These are phyloP conservation scores for Cotesia chilonis DNA, from an alignment of 1,140 invertebrate genomes.

Conservation along the genomic window DNA sequence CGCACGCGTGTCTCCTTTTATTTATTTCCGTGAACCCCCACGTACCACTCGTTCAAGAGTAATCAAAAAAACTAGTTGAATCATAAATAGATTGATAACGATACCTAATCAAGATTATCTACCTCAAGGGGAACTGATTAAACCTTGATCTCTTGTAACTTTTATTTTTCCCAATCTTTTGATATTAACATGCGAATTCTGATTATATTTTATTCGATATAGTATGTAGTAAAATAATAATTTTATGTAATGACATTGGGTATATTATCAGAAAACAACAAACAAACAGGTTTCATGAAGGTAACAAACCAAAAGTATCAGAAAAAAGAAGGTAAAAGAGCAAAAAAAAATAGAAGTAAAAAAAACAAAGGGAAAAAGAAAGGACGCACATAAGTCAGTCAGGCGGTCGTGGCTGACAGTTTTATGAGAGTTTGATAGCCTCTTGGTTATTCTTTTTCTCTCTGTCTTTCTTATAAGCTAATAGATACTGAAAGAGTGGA, in stretches of 20 bases:
- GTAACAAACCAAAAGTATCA: constrained; percentile 2
- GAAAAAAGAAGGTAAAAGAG: constrained; percentile 13
- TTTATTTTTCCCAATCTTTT: no score
- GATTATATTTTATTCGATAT: no score
- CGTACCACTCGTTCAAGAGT: constrained; percentile 20
- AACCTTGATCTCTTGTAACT: no score
- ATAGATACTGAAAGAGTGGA: constrained; percentile 47
- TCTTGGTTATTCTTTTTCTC: constrained; percentile 45
- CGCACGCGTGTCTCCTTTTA: constrained; percentile 56
- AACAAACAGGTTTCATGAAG: constrained; percentile 10
- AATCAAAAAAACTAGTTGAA: not conserved
- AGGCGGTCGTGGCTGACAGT: constrained; percentile 64
- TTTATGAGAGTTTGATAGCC: constrained; percentile 68
- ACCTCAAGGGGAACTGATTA: no score
- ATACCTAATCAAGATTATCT: no score
- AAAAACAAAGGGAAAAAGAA: constrained; percentile 47
- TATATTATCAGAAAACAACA: not conserved
- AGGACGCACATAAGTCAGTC: constrained; percentile 63
- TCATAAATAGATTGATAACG: not conserved
- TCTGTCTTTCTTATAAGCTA: constrained; percentile 38
- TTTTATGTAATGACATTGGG: not conserved
- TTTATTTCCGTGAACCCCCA: constrained; percentile 38
- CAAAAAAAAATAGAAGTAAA: constrained; percentile 35
- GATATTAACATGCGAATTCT: no score
- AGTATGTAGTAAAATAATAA: not conserved